A percentile compares a stretch with the other conserved stretches of the same genome.
phyloP scores from a whole-genome alignment of 92 coral and sea anemone species.

The Parazoanthus atlanticus region DNA sequence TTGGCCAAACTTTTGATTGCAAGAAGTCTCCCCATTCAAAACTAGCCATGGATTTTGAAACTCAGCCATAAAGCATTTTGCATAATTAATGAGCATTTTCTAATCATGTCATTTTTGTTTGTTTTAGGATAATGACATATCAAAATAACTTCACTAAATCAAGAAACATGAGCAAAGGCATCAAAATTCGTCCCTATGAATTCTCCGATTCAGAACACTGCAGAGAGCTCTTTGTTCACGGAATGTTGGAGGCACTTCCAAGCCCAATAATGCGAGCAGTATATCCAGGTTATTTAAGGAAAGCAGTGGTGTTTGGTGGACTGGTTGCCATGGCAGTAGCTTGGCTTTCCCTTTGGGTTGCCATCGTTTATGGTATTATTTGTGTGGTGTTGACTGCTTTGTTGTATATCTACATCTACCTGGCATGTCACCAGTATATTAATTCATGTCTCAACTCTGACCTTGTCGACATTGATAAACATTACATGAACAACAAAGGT shows the following conservation, averaged over 20 bases:
- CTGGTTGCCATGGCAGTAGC: conserved; percentile 60
- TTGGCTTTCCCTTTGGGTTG: conserved; percentile 68
- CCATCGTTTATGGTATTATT: conserved; percentile 57
- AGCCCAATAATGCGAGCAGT: conserved; percentile 59
- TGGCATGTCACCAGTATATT: conserved; percentile 60
- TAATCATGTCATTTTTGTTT: neutral
- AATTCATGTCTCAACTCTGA: conserved; percentile 67
- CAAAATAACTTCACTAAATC: neutral
- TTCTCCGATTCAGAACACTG: conserved; percentile 56
- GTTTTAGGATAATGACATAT: neutral
- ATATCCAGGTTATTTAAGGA: conserved; percentile 63
- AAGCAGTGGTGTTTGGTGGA: conserved; percentile 51
- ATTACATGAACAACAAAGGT: conserved; percentile 61
- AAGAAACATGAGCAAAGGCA: neutral
- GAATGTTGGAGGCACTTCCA: conserved; percentile 62
- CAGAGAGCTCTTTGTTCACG: conserved; percentile 74
- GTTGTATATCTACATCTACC: conserved; percentile 68
- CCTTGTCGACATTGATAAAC: conserved; percentile 63
- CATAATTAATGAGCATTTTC: neutral
- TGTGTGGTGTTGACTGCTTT: conserved; percentile 67
- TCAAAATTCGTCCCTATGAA: conserved; percentile 68
- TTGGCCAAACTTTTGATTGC: no score
- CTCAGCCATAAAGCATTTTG: no score
- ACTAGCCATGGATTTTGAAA: no score
- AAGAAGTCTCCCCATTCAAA: no score